Percentiles rank a stretch among this genome's conserved stretches.
phyloP scores from a whole-genome alignment of 2,888 invertebrate species.

The Clepsis dumicolana region DNA sequence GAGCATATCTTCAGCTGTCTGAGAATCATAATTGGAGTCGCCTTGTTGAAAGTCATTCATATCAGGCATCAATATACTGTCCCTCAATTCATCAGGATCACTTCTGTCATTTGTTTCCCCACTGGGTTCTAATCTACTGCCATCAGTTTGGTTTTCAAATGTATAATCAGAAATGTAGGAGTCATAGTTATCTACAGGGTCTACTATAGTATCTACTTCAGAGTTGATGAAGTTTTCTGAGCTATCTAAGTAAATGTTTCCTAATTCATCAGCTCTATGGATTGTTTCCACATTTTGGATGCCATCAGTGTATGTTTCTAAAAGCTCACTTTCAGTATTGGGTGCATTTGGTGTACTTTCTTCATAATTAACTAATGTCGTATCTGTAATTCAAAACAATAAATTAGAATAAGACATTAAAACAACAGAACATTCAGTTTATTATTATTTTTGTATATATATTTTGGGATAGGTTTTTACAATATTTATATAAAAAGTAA shows the following conservation, averaged over 20 bases:
- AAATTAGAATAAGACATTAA: not conserved
- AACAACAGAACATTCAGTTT: not conserved
- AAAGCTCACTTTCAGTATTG: constrained; percentile 64
- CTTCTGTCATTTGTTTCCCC: constrained; percentile 56
- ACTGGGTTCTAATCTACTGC: constrained; percentile 54
- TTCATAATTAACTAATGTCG: constrained; percentile 77
- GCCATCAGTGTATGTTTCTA: constrained; percentile 71
- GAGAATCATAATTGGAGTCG: constrained; percentile 69
- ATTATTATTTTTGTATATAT: too few species aligned
- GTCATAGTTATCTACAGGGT: constrained; percentile 72
- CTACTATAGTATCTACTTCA: constrained; percentile 67
- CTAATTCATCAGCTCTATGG: constrained; percentile 76
- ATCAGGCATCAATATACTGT: constrained; percentile 58
- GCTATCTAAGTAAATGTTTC: constrained; percentile 75
- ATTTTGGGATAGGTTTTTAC: too few species aligned
- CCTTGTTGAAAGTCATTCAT: constrained; percentile 69
- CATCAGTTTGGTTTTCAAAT: constrained; percentile 66
- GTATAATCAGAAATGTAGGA: constrained; percentile 75
- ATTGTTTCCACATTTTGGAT: constrained; percentile 72
- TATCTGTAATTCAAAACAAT: constrained; percentile 61
- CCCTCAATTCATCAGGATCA: constrained; percentile 51
- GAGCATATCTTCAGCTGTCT: constrained; percentile 73
- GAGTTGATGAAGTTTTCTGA: constrained; percentile 67
- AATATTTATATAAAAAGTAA: too few species aligned
- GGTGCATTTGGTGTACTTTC: constrained; percentile 63